These are phyloP conservation scores for Ophthalmolycus amberensis DNA, from an alignment of 2,113 vertebrate species.

Conservation along the genomic window DNA sequence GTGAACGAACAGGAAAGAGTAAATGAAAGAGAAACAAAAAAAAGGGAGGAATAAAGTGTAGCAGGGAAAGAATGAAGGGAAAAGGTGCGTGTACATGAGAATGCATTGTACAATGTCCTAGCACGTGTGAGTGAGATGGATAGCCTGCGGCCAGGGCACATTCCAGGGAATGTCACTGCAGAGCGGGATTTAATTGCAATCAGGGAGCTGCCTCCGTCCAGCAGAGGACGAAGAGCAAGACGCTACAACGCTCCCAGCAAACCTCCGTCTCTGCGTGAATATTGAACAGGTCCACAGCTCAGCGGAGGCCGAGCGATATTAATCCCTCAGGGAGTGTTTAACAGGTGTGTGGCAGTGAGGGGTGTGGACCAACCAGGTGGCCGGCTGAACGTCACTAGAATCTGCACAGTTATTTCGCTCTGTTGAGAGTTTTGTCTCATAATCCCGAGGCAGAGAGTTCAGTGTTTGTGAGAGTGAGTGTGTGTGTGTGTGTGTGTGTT, in stretches of 20 bases:
- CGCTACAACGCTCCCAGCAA: slow-evolving; percentile 22
- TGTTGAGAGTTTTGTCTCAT: slow-evolving; percentile 6
- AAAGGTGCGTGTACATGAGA: slow-evolving; percentile 9
- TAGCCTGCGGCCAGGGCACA: slow-evolving; percentile 67
- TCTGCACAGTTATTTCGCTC: not conserved
- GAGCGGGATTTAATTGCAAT: slow-evolving; percentile 81
- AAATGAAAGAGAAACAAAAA: slow-evolving; percentile 31
- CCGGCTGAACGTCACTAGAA: slow-evolving; percentile 1
- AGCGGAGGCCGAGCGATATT: slow-evolving; percentile 53
- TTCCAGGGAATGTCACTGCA: slow-evolving; percentile 75
- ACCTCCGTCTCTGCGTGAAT: slow-evolving; percentile 61
- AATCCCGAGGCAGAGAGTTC: not conserved
- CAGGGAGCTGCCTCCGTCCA: slow-evolving; percentile 59
- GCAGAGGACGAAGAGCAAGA: slow-evolving; percentile 60
- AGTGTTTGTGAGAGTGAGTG: not conserved
- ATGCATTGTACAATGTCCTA: slow-evolving; percentile 26
- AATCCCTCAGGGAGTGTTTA: slow-evolving; percentile 65
- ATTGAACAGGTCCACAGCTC: slow-evolving; percentile 54
- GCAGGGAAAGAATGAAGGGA: slow-evolving; percentile 4
- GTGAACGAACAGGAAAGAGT: not conserved
- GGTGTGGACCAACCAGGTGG: slow-evolving; percentile 40
- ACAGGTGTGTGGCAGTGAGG: slow-evolving; percentile 43
- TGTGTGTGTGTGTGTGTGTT: not conserved
- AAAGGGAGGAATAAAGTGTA: slow-evolving; percentile 24
- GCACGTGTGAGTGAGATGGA: slow-evolving; percentile 73